Evolutionary conservation across 2,113 vertebrate genomes (phyloP), one percentile per base, ranked within the genome.

Genomic region (Lophochroa leadbeateri): DNA sequence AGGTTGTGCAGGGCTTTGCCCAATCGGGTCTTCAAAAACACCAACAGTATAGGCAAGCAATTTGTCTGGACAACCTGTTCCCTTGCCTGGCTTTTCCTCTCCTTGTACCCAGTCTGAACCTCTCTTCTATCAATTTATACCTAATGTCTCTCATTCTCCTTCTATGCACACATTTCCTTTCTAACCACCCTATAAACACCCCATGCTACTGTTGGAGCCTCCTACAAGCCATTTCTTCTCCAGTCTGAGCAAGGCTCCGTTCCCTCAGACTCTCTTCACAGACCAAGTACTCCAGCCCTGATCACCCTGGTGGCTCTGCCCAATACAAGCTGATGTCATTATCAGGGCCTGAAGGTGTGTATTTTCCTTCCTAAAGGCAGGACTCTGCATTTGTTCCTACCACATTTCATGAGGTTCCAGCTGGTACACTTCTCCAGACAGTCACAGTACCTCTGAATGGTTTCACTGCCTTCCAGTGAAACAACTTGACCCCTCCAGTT

Each of bases 261-360:
- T 46, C 41, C 20, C 7, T 46, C 43, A 10, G 7, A 3, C 3
- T 44, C 11, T 61, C 6, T 35, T 77, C 44, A 55, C 13, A 83
- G 49, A 49, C 2, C 14, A 60, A 39, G 11, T 33, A 16, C 35
- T 72, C 33, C 72, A 52, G 13, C 6, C 29, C 21, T 76, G 57
- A 35, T 4, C 25, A 76, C 23, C 6, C 4, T 52, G 16, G 14
- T 52, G 37, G 5, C 13, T 47, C 12, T 68, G 6, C 13, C 7
- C 3, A 67, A 3, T 1, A 4, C 5, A 17, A 88, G 15, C 3
- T 8, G 27, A 16, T 21, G 9, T 2, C 28, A 24, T 49, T 86
- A 10, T 3, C 24, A 29, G 14, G 6, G 12, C 25, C 2, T 2
- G 24, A 47, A 43, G 19, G 9, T 41, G 4, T 11, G 2, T 31